Base-by-base conservation (phyloP, 2,113 vertebrate genomes). In the Mesembrinibis cayennensis region DNA sequence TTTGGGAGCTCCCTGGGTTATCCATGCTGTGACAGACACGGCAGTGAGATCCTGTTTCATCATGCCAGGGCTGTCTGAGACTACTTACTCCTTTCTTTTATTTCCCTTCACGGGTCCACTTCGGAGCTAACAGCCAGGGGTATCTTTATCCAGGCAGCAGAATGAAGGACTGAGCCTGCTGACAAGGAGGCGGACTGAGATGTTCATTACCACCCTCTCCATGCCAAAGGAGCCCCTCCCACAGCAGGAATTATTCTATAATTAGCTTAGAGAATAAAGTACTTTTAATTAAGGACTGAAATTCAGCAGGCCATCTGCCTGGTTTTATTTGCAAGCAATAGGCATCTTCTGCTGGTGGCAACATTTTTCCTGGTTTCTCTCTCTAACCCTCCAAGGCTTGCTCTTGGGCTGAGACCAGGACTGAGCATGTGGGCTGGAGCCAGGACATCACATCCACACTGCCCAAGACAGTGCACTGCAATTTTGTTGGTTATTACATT, bases 251-350 rank as follows among this genome's bases (percentile, higher is more conserved):
- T 93, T 87, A 83, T 50, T 63, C 85, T 95, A 55, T 93, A 94
- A 97, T 97, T 95, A 95, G 69, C 89, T 93, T 20, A 87, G 91
- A 93, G 92, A 92, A 87, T 87, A 97, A 89, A 96, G 55, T 36
- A 49, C 63, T 93, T 95, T 94, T 96, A 95, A 95, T 93, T 92
- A 97, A 92, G 59, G 82, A 89, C 32, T 91, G 58, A 90, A 95
- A 95, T 91, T 81, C 89, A 92, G 67, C 80, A 92, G 92, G 36
- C 89, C 94, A 93, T 96, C 94, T 97, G 96, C 82, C 92, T 40
- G 52, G 47, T 52, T 95, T 94, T 90, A 81, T 94, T 89, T 92
- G 69, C 74, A 92, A 93, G 80, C 82, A 92, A 81, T 8, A 96
- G 72, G 15, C 76, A 42, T 81, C 88, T 94, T 93, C 72, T 89